Base-by-base conservation (phyloP, 2,888 invertebrate genomes). In the Drosophila mercatorum region DNA sequence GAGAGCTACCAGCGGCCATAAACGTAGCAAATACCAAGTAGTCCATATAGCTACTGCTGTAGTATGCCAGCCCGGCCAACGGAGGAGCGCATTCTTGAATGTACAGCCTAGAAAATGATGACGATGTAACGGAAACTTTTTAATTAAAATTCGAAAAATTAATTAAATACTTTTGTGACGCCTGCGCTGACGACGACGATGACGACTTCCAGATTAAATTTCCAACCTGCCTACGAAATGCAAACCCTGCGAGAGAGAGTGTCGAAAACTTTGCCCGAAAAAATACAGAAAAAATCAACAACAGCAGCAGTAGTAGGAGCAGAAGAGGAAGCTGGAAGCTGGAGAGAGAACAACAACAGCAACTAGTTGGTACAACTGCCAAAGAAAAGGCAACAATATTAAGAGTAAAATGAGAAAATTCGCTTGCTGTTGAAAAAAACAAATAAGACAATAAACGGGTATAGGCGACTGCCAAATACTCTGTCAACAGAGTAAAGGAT, bases 101-200 rank as follows among this genome's bases (percentile, higher is more conserved):
- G 67, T 68, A 62, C 56, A 63, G 80, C 72, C 69, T 78, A 78
- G 78, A 62, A 77, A 77, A 78, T 65, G 78, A 77, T 72, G 81
- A 72, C 73, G 80, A 73, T 78, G 90, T 79, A 85, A 85, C 75
- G 81, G 75, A 83, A 87, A 87, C 88, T 87, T 87, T 86, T 87
- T 87, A 87, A 87, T 87, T 87, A 87, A 87, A 87, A 87, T 87
- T 89, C 86, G 86, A 89, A 88, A 87, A 87, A 87, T 87, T 87
- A 87, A 87, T 87, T 89, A 87, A 87, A 87, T 87, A 87, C 89
- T 87, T 87, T 86, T 89, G 81, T 89, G 90, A 84, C 88, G 86
- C 80, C 61, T 72, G 62, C 78, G 83, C 60, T 49, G 66, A 60
- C 63, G 71, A 44, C 68, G 78, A 73, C 69, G 89, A 84, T 84